Evolutionary conservation across 2,888 invertebrate species (phyloP).

Genomic region (Cerceris rybyensis): DNA sequence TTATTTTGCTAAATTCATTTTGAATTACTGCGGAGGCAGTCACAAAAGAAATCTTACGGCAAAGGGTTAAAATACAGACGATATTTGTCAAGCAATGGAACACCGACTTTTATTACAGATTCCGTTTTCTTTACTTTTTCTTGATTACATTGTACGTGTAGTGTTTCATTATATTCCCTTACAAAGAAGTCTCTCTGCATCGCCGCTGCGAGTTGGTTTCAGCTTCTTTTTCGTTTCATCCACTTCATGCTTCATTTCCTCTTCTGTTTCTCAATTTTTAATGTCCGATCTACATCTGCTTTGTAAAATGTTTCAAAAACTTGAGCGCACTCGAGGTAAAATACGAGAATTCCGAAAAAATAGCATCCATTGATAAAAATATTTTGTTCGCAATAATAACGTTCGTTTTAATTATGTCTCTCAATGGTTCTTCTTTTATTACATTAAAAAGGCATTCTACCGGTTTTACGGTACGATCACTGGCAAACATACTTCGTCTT

Average conservation of each 20-base stretch:
- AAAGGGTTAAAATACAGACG: no score
- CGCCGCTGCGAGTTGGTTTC: not conserved
- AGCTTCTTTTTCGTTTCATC: not conserved
- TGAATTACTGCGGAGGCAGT: no score
- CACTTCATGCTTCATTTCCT: not conserved
- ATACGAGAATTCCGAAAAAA: not conserved
- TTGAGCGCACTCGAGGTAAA: not conserved
- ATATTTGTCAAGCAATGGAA: no score
- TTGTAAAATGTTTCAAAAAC: not conserved
- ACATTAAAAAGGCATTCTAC: not conserved
- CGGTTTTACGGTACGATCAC: not conserved
- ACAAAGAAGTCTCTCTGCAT: not conserved
- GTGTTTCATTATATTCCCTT: not conserved
- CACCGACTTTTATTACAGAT: not conserved
- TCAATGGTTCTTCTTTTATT: constrained; percentile 7
- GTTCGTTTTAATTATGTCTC: not conserved
- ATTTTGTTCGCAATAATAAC: not conserved
- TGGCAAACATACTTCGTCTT: constrained; percentile 4
- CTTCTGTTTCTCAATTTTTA: not conserved
- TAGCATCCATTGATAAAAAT: not conserved
- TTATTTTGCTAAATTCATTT: no score
- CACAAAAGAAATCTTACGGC: no score
- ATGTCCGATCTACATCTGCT: not conserved
- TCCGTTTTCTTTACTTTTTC: not conserved
- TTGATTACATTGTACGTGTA: not conserved